Evolutionary conservation across 1,140 invertebrate species (phyloP).

Genomic region (Lepeophtheirus salmonis): DNA sequence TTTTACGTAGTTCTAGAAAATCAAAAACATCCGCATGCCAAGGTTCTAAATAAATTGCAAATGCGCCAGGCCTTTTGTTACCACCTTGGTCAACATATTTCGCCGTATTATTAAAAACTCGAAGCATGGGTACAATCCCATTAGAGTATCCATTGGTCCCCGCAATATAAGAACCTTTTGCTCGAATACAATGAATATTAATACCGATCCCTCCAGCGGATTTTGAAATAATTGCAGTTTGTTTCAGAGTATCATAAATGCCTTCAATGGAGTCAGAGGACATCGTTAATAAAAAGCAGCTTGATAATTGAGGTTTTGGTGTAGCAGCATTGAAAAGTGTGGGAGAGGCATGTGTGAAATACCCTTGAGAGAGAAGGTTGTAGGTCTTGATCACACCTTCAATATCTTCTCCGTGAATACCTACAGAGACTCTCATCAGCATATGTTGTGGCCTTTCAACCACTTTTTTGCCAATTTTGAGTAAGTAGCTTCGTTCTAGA

Average conservation of each 20-base stretch:
- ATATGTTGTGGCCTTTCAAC: constrained; percentile 94
- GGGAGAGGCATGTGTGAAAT: constrained; percentile 94
- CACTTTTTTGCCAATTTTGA: constrained; percentile 83
- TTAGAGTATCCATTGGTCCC: constrained; percentile 90
- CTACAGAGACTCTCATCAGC: constrained; percentile 92
- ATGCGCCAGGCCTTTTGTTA: constrained; percentile 96
- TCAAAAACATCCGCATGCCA: constrained; percentile 98
- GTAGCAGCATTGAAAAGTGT: constrained; percentile 93
- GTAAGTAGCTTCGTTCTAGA: constrained; percentile 78
- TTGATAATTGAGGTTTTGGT: constrained; percentile 30
- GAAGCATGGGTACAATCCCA: constrained; percentile 89
- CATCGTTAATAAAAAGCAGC: constrained; percentile 91
- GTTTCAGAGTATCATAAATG: constrained; percentile 84
- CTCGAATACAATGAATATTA: constrained; percentile 87
- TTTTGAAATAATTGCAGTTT: constrained; percentile 91
- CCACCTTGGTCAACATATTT: constrained; percentile 95
- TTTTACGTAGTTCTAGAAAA: constrained; percentile 81
- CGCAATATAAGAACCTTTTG: constrained; percentile 71
- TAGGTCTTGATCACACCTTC: constrained; percentile 89
- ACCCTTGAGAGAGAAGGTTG: constrained; percentile 80
- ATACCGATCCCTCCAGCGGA: constrained; percentile 91
- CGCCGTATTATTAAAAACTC: constrained; percentile 79
- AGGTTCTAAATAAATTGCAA: constrained; percentile 93
- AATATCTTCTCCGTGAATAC: constrained; percentile 86
- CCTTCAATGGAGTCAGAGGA: constrained; percentile 90